Conservation (phyloP, 2,888 invertebrate genomes). For the Idaea aversata region DNA sequence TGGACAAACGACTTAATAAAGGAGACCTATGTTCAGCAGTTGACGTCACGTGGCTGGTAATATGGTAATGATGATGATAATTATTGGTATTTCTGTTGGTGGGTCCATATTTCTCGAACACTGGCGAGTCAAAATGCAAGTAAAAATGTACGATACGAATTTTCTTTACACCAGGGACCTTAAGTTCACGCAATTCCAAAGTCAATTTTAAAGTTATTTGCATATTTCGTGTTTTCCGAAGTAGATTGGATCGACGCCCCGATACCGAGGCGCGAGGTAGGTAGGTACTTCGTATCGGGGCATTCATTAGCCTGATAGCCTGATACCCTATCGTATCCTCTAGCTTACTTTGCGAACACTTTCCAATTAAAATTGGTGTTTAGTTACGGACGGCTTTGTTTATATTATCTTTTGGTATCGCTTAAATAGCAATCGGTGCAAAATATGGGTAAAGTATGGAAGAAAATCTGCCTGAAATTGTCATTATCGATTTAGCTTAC, state of each 20-base stretch:
- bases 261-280: slow-evolving; percentile 22
- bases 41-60: too few species aligned
- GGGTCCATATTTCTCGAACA: neutral
- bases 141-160: slow-evolving; percentile 18
- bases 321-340: neutral
- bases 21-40: too few species aligned
- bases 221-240: slow-evolving; percentile 58
- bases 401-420: neutral
- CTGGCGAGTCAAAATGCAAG: slow-evolving; percentile 20
- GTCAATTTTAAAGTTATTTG: slow-evolving; percentile 64
- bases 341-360: slow-evolving; percentile 25
- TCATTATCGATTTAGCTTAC: too few species aligned
- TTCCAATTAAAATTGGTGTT: slow-evolving; percentile 2
- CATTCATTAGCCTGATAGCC: slow-evolving; percentile 38
- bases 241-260: slow-evolving; percentile 34
- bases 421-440: neutral
- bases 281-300: slow-evolving; percentile 28
- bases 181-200: slow-evolving; percentile 43
- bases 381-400: neutral
- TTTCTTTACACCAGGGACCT: slow-evolving; percentile 16
- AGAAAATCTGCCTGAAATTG: too few species aligned
- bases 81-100: too few species aligned
- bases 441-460: neutral
- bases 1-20: too few species aligned
- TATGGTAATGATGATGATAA: too few species aligned